phyloP scores from a whole-genome alignment of 37 sponge, comb jelly and placozoan species.

The Theonella swinhoei region DNA sequence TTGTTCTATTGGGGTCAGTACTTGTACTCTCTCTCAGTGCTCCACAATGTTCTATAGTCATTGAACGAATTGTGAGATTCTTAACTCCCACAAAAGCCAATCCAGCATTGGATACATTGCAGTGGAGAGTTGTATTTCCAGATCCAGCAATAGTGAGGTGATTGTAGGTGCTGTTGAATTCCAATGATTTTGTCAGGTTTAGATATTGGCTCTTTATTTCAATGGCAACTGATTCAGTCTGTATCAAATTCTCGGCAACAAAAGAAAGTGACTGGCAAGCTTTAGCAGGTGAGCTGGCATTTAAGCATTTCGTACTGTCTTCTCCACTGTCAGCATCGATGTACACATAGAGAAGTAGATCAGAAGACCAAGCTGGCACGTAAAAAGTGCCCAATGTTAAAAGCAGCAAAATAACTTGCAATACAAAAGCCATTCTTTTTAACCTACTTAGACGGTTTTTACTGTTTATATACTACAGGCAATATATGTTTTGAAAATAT shows the following conservation, averaged over 20 bases:
- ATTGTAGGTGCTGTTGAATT: neutral
- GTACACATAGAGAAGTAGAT: too few relatives aligned
- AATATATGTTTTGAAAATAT: too few relatives aligned
- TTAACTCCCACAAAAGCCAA: neutral
- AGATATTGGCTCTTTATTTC: neutral
- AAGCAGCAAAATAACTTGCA: too few relatives aligned
- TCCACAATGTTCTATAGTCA: neutral
- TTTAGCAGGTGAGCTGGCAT: neutral
- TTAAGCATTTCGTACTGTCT: neutral
- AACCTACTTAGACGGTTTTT: too few relatives aligned
- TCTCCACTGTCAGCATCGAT: neutral
- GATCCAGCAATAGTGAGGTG: neutral
- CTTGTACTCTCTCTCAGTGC: conserved; percentile 9
- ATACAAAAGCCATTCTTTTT: too few relatives aligned
- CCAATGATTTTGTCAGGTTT: neutral
- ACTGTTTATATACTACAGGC: too few relatives aligned
- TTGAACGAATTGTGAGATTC: neutral
- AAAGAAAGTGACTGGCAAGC: neutral
- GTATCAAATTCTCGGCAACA: neutral
- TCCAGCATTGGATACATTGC: neutral
- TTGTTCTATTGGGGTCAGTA: neutral
- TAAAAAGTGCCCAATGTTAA: too few relatives aligned
- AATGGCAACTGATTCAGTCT: neutral
- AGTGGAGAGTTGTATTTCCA: neutral
- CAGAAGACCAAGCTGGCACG: too few relatives aligned